Base-by-base conservation (phyloP, 2,113 vertebrate species). In the Mastomys natalensis region DNA sequence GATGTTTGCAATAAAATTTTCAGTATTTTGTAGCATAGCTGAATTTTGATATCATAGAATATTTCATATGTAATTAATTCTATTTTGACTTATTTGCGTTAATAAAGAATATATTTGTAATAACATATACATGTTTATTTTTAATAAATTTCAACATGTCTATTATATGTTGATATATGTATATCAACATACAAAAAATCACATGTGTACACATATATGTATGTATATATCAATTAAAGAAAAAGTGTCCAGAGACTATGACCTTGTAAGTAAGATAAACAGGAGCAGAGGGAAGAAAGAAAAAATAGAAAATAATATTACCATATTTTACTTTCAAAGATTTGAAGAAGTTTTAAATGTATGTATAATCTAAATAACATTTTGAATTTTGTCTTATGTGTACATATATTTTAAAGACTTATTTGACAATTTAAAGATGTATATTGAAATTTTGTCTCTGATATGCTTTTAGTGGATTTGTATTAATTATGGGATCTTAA, bases 31-130 rank as follows among this genome's bases (percentile, higher is more conserved):
- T 82, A 48, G 51, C 73, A 40, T 5, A 84, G 34, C 5, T 82
- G 13, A 81, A 76, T 95, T 21, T 89, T 72, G 40, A 9, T 72
- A 77, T 73, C 68, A n/a, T 29, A 93, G 8, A 92, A 81, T 87
- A 68, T 76, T 64, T 2, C 6, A 72, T 3, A 26, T 70, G 19
- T 0, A 21, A 48, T 87, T 80, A 70, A n/a, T 86, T 62, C 3
- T 43, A 31, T 29, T 89, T 68, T 60, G 82, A 72, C 37, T 48
- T 90, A 11, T 72, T 90, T 4, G 64, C 73, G 68, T 84, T 13
- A 94, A n/a, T 58, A n/a, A 87, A 84, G 86, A 53, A 31, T 15
- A 48, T 7, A 3, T 40, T 7, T 60, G 55, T 37, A 40, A 40
- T 82, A 82, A 43, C 0, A 60, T 15, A 58, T 60, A 43, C 15